phyloP scores from a whole-genome alignment of 2,797 vertebrate genomes.

The Phylloscopus collybita region DNA sequence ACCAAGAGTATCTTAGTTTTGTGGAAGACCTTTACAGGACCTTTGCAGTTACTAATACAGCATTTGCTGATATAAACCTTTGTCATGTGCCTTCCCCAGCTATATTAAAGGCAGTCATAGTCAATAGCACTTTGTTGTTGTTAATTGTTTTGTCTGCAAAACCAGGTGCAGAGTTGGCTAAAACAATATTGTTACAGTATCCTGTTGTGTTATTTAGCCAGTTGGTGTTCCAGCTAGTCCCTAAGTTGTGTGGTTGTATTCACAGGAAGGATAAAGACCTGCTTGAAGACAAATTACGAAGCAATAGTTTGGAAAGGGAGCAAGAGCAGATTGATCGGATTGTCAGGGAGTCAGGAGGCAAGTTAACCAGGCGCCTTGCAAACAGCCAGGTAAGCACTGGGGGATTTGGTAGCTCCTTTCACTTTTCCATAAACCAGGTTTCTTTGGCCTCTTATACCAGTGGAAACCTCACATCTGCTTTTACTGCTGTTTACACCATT shows the following conservation, averaged over 20 bases:
- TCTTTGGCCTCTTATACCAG: not conserved
- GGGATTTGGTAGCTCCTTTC: not conserved
- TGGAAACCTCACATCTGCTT: not conserved
- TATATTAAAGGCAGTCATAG: not conserved
- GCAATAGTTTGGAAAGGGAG: conserved; percentile 83
- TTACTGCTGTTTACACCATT: not conserved
- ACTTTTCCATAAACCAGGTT: not conserved
- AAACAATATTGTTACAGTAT: not conserved
- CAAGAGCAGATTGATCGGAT: conserved; percentile 92
- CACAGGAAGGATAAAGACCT: conserved; percentile 89
- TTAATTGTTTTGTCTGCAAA: not conserved
- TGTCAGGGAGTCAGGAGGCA: conserved; percentile 90
- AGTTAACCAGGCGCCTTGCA: conserved; percentile 87
- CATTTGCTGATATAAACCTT: not conserved
- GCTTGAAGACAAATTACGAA: conserved; percentile 86
- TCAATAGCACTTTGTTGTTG: not conserved
- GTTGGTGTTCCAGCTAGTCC: not conserved
- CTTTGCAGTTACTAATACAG: not conserved
- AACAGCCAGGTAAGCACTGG: conserved; percentile 84
- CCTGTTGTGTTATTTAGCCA: not conserved
- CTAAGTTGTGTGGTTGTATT: not conserved
- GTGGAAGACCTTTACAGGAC: not conserved
- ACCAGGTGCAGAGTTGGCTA: not conserved
- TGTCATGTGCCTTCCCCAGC: not conserved
- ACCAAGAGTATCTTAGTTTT: not conserved